phyloP scores from a whole-genome alignment of 1,140 invertebrate genomes.

The Euura saliciscinereae region DNA sequence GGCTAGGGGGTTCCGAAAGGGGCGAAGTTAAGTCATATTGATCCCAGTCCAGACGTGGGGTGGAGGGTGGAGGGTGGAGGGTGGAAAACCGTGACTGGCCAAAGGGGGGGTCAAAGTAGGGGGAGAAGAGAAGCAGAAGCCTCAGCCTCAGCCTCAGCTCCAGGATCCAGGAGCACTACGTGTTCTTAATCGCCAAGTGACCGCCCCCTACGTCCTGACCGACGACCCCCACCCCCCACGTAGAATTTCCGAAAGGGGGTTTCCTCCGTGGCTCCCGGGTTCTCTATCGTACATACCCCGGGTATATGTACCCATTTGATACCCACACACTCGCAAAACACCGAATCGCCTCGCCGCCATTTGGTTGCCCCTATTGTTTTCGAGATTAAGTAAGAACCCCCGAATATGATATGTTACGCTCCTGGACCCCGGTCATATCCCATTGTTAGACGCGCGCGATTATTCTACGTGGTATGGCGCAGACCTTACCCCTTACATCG shows the following conservation, averaged over 20 bases:
- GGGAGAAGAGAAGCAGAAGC: conserved; percentile 49
- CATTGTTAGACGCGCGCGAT: background rate
- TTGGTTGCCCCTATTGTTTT: conserved; percentile 49
- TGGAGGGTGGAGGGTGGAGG: conserved; percentile 47
- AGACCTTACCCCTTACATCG: too few relatives aligned
- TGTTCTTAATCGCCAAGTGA: conserved; percentile 64
- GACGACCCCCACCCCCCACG: conserved; percentile 19
- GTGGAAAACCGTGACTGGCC: conserved; percentile 48
- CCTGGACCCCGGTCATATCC: too few relatives aligned
- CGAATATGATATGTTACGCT: background rate
- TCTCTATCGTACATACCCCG: background rate
- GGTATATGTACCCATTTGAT: background rate
- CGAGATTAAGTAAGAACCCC: conserved; percentile 49
- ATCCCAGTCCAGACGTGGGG: conserved; percentile 51
- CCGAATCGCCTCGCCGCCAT: conserved; percentile 39
- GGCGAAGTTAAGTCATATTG: conserved; percentile 62
- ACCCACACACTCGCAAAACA: conserved; percentile 25
- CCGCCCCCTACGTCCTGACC: conserved; percentile 48
- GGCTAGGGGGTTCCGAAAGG: conserved; percentile 19
- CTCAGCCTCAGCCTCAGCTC: conserved; percentile 50
- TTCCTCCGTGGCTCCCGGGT: conserved; percentile 31
- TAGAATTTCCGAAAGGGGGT: conserved; percentile 44
- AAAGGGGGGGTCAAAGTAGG: background rate
- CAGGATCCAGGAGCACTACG: conserved; percentile 41
- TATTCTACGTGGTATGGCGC: background rate